Conservation (phyloP, 2,888 invertebrate genomes). For the Torymus aiolomorphi region DNA sequence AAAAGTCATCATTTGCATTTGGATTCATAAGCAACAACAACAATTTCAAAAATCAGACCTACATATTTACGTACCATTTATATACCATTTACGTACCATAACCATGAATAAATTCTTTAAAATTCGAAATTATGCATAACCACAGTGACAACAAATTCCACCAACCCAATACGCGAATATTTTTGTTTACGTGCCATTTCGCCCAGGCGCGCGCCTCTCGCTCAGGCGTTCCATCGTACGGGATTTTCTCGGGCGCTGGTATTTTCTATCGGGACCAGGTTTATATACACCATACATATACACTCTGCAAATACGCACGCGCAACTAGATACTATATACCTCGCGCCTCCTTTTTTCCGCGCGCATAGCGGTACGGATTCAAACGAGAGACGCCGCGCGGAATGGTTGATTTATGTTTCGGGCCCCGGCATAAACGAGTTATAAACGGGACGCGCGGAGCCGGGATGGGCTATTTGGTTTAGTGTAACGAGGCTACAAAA, state of each 20-base stretch:
- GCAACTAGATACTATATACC: constrained; percentile 42
- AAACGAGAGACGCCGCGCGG: constrained; percentile 27
- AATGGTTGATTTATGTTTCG: constrained; percentile 46
- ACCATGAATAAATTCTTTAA: too few species aligned
- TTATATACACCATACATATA: constrained; percentile 20
- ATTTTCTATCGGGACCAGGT: constrained; percentile 40
- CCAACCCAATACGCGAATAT: too few species aligned
- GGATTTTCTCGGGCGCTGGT: constrained; percentile 36
- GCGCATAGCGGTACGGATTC: constrained; percentile 48
- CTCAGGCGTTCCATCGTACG: constrained; percentile 28
- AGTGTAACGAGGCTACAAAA: constrained; percentile 6
- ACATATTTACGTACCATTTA: too few species aligned
- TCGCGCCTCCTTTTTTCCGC: neutral
- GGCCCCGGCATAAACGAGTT: constrained; percentile 23
- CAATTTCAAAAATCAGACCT: too few species aligned
- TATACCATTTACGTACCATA: too few species aligned
- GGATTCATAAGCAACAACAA: too few species aligned
- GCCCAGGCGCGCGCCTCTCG: constrained; percentile 1
- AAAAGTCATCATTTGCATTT: too few species aligned
- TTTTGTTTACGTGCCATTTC: constrained; percentile 30
- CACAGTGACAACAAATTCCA: too few species aligned
- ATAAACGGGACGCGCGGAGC: constrained; percentile 19
- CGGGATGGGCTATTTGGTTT: constrained; percentile 27
- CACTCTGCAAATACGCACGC: constrained; percentile 48
- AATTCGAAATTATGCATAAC: too few species aligned